Evolutionary conservation across 2,888 invertebrate species (phyloP), one percentile per base, ranked within the genome.

Genomic region (Spodoptera picta): DNA sequence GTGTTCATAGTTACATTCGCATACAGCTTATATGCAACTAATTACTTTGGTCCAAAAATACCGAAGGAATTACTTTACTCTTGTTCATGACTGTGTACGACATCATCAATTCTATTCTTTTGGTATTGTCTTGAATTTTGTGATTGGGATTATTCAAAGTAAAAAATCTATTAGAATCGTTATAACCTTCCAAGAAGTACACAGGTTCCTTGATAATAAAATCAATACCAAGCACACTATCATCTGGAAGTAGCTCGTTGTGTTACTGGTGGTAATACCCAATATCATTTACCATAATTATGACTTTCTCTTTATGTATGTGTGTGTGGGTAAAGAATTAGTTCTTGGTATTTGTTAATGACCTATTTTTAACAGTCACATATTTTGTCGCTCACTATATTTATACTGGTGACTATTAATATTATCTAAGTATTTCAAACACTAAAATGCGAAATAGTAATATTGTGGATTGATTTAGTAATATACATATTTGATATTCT

Each of bases 1-100:
- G 23, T 14, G 31, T 60, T 60, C 11, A 47, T 60, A 23, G 41
- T 24, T 47, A 46, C 42, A 3, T 43, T 58, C 7, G 10, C 58
- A 5, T 7, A 60, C 6, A 46, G 58, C 2, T 4, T 60, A 9
- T 57, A 42, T 6, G 47, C 11, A 24, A 23, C 24, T 47, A 47
- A 5, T 12, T 24, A 0, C 23, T 11, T 4, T 24, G 11, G 10
- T 4, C 24, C 47, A 24, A 4, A 9, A 3, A 4, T 10, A 24
- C 4, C 4, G 19, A 10, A 47, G 5, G 10, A 10, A 47, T 9
- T 47, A 12, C 24, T 11, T 47, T 47, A 23, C 5, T 47, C 3
- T 31, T 31, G 4, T 31, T 31, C 6, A 31, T 47, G 47, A 47
- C 5, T 24, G 5, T 47, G 0, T 23, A 24, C 11, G 24, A 11